A percentile compares a stretch with the other conserved stretches of the same genome.
These are phyloP conservation scores for Graphium colonna DNA, from an alignment of 2,888 invertebrate species.

Conservation along the genomic window DNA sequence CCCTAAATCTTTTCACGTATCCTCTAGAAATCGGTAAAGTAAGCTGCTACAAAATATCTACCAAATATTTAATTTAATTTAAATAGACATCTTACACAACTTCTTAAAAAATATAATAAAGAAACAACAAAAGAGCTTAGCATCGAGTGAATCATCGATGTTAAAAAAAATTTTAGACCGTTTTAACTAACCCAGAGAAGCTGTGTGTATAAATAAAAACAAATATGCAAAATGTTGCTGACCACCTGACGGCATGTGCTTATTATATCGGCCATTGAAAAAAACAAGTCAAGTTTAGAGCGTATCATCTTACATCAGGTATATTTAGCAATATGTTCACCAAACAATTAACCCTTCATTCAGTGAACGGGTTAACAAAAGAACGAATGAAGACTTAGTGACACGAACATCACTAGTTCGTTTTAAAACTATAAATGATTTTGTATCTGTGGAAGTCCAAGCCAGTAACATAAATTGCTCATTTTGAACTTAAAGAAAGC, in stretches of 20 bases:
- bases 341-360: constrained; percentile 33
- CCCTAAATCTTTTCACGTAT: no score
- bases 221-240: constrained; percentile 41
- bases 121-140: no score
- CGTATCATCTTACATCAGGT: constrained; percentile 60
- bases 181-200: constrained; percentile 38
- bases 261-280: constrained; percentile 43
- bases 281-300: constrained; percentile 50
- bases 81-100: no score
- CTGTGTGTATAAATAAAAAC: constrained; percentile 41
- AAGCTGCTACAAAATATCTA: no score
- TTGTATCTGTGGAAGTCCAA: no score
- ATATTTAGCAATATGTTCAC: constrained; percentile 44
- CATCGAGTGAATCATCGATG: no score
- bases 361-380: constrained; percentile 31
- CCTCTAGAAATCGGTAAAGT: no score
- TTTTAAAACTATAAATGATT: no score
- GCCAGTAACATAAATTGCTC: no score
- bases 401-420: background rate
- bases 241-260: constrained; percentile 62
- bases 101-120: no score
- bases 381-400: constrained; percentile 11
- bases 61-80: no score
- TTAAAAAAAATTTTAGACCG: no score
- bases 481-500: constrained; percentile 9